phyloP scores from a whole-genome alignment of 2,113 vertebrate genomes.

The Halcyon senegalensis region DNA sequence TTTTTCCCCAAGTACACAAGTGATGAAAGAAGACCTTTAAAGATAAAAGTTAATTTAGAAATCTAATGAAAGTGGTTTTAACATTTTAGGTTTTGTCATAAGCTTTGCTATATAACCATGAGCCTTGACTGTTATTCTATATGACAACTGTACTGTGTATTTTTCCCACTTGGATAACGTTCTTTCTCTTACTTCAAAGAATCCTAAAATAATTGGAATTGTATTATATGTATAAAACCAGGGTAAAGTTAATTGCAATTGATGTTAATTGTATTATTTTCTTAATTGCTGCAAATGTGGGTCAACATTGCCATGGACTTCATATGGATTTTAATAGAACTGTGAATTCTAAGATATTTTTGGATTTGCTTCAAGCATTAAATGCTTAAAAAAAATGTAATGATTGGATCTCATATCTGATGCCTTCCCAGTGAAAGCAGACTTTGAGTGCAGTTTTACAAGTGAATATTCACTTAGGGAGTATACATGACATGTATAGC shows the following conservation, averaged over 20 bases:
- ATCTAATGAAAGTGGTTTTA: neutral
- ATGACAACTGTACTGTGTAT: neutral
- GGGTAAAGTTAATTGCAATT: slow-evolving; percentile 61
- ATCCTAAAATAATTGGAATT: slow-evolving; percentile 48
- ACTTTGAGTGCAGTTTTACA: neutral
- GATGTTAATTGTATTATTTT: slow-evolving; percentile 56
- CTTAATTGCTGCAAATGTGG: slow-evolving; percentile 60
- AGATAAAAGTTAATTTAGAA: slow-evolving; percentile 41
- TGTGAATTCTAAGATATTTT: slow-evolving; percentile 52
- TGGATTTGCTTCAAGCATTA: slow-evolving; percentile 45
- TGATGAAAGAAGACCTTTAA: slow-evolving; percentile 1
- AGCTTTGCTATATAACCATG: neutral
- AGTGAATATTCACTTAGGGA: neutral
- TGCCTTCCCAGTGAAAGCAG: neutral
- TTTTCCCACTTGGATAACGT: slow-evolving; percentile 18
- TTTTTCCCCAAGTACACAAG: neutral
- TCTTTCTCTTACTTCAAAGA: slow-evolving; percentile 55
- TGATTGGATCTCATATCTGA: neutral
- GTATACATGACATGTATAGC: neutral
- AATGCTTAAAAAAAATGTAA: neutral
- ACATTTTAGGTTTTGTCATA: slow-evolving; percentile 13
- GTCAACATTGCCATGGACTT: slow-evolving; percentile 23
- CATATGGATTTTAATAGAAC: slow-evolving; percentile 47
- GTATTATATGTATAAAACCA: neutral
- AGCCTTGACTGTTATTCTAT: neutral